Base-by-base conservation (phyloP, 2,797 vertebrate species). In the Bradypodion ventrale region DNA sequence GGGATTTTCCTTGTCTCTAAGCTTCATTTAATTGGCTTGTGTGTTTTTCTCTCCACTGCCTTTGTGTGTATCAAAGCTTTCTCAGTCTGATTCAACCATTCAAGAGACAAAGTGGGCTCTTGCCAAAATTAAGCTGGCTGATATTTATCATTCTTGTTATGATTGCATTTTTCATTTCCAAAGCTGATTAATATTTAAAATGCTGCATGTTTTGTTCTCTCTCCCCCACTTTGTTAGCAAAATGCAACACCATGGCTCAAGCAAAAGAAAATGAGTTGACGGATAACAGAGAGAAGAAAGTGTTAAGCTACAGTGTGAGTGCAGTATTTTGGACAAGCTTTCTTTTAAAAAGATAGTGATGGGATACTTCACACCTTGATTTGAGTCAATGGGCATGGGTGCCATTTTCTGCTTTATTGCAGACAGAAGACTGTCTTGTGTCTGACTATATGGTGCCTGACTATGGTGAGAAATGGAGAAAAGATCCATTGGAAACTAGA, bases 201-300 rank as follows among this genome's bases (percentile, higher is more conserved):
- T 5, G 1, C 32, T 62, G 25, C 15, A 21, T 9, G 44, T 63
- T 19, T 59, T 29, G 62, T 35, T 46, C 12, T 27, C 44, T 82
- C n/a, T 46, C 23, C n/a, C n/a, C n/a, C 19, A 40, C 40, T 74
- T 83, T 79, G 70, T 42, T 52, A 76, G 9, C 32, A 40, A 8
- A 81, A 37, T 32, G n/a, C 29, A 81, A 29, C 16, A 72, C 10
- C 56, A 83, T 65, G 73, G 83, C 32, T 85, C 65, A 60, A 44
- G 49, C 27, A 25, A 15, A 73, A 75, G 63, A 75, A 27, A 25
- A 66, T 23, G 29, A 9, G 7, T 46, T 7, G 16, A 78, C 56
- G 56, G 37, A 29, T 23, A 56, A 3, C 1, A 3, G 70, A 16
- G 29, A 83, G 69, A 82, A 76, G 21, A 72, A 78, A 75, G 23